Percentiles rank a stretch among this genome's conserved stretches.
phyloP scores from a whole-genome alignment of 2,797 vertebrate species.

The Eulemur mongoz region DNA sequence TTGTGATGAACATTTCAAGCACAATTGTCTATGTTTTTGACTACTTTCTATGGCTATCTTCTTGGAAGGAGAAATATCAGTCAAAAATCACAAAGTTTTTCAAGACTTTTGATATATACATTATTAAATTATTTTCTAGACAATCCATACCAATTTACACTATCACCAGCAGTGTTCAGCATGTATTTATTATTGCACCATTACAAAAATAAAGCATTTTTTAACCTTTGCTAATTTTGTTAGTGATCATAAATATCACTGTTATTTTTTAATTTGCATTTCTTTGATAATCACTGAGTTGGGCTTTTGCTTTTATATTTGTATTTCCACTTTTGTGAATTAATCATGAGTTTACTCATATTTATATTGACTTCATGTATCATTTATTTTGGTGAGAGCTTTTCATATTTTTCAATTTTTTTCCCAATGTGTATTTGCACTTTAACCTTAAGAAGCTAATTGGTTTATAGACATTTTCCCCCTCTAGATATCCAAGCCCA shows the following conservation, averaged over 20 bases:
- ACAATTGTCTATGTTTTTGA: not conserved
- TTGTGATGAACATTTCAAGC: not conserved
- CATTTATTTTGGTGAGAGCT: not conserved
- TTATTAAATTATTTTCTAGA: not conserved
- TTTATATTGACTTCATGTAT: not conserved
- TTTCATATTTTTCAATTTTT: not conserved
- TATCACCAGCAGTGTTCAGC: not conserved
- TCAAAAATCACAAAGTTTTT: not conserved
- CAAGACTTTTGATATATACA: not conserved
- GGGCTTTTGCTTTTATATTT: not conserved
- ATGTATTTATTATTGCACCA: not conserved
- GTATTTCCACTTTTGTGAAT: not conserved
- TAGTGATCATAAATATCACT: not conserved
- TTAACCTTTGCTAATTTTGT: not conserved
- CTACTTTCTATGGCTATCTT: not conserved
- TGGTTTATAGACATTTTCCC: not conserved
- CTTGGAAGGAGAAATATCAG: not conserved
- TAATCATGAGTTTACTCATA: not conserved
- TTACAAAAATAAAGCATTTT: not conserved
- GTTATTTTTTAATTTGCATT: not conserved
- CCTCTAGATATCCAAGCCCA: not conserved
- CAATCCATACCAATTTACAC: not conserved
- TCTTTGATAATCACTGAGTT: not conserved
- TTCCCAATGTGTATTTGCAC: not conserved
- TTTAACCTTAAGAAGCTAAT: not conserved